Evolutionary conservation across 2,113 vertebrate species (phyloP).

Genomic region (Echinops telfairi): DNA sequence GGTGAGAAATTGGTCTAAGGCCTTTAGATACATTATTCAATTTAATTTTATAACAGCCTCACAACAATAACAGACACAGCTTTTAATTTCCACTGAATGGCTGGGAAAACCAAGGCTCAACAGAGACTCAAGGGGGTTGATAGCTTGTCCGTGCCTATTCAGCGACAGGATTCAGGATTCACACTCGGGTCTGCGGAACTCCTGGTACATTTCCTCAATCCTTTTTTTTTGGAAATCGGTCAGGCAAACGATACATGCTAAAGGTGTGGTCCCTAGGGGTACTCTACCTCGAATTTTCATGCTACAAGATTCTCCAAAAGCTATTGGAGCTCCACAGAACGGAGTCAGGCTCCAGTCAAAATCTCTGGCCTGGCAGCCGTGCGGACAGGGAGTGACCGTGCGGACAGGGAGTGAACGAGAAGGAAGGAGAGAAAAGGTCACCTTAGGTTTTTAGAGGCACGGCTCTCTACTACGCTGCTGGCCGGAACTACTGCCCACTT

Average conservation of each 20-base stretch:
- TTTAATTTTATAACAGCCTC: not conserved
- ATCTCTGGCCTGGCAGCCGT: not conserved
- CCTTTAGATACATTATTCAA: not conserved
- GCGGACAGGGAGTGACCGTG: not conserved
- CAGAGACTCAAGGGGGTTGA: not conserved
- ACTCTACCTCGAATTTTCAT: not conserved
- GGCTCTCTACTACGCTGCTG: too few species aligned
- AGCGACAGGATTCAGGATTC: not conserved
- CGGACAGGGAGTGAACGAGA: too few species aligned
- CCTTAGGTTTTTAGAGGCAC: too few species aligned
- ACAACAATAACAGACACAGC: not conserved
- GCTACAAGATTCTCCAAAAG: not conserved
- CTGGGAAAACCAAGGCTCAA: not conserved
- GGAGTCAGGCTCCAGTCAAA: not conserved
- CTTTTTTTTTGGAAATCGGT: not conserved
- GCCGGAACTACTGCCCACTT: too few species aligned
- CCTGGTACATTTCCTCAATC: not conserved
- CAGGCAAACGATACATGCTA: not conserved
- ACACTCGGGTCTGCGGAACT: not conserved
- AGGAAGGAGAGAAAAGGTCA: too few species aligned
- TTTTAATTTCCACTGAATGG: not conserved
- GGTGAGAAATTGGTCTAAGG: not conserved
- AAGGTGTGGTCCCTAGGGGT: not conserved
- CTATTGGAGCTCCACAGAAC: not conserved
- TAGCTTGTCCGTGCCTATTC: not conserved